Evolutionary conservation across 2,113 vertebrate species (phyloP).

Genomic region (Heptranchias perlo): DNA sequence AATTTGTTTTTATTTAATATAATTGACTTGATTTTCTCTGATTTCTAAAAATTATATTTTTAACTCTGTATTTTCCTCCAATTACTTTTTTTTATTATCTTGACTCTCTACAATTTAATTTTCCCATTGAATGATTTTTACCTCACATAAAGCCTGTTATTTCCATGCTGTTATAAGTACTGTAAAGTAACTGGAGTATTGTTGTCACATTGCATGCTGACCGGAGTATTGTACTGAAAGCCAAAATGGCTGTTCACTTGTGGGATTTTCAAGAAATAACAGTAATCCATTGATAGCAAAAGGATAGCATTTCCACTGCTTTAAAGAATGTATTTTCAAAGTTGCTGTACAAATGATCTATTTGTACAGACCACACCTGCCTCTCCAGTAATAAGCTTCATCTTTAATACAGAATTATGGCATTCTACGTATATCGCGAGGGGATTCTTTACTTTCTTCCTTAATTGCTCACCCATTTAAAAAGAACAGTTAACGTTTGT

Average conservation of each 20-base stretch:
- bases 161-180: neutral
- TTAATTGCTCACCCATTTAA: conserved; percentile 5
- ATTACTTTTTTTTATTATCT: neutral
- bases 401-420: conserved; percentile 1
- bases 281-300: neutral
- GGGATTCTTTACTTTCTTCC: neutral
- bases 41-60: neutral
- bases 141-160: neutral
- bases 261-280: neutral
- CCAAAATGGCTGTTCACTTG: neutral
- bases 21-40: neutral
- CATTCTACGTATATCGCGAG: neutral
- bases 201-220: neutral
- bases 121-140: neutral
- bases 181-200: neutral
- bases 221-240: neutral
- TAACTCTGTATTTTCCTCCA: neutral
- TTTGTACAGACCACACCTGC: conserved; percentile 14
- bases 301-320: neutral
- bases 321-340: neutral
- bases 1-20: neutral
- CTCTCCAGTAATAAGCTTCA: conserved; percentile 23
- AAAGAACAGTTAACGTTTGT: neutral
- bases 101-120: neutral
- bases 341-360: neutral